Conservation (phyloP, 2,888 invertebrate species). For the Osmoderma eremita region DNA sequence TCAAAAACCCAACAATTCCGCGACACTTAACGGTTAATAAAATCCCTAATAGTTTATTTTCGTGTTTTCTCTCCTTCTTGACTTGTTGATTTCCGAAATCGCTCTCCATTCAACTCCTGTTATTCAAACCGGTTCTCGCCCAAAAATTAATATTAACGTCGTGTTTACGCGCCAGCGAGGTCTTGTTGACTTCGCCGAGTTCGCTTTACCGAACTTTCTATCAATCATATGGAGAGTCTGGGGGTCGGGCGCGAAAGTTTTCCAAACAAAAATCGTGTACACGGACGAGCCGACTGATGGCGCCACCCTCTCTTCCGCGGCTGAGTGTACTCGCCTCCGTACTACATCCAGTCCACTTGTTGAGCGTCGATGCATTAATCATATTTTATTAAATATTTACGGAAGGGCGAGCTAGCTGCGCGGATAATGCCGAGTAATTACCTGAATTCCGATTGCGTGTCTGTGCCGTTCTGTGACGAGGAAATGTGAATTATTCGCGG, state of each 20-base stretch:
- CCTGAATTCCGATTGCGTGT: conserved; percentile 3
- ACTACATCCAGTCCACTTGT: conserved; percentile 33
- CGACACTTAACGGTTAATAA: conserved; percentile 27
- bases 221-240: background rate
- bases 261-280: conserved; percentile 1
- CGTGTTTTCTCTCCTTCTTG: conserved; percentile 2
- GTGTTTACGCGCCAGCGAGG: background rate
- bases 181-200: background rate
- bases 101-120: background rate
- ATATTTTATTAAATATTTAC: conserved; percentile 37
- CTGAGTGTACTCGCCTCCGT: too few relatives aligned
- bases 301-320: too few relatives aligned
- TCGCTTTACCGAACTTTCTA: background rate
- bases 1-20: conserved; percentile 14
- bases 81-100: conserved; percentile 23
- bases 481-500: background rate
- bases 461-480: background rate
- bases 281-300: background rate
- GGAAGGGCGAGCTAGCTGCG: conserved; percentile 8
- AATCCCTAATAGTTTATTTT: conserved; percentile 33
- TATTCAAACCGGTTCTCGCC: background rate
- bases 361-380: conserved; percentile 32
- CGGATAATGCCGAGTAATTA: conserved; percentile 18
- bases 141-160: conserved; percentile 9
- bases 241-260: background rate